Evolutionary conservation across 1,140 invertebrate species (phyloP), one percentile per base, ranked within the genome.

Genomic region (Pseudoatta argentina): DNA sequence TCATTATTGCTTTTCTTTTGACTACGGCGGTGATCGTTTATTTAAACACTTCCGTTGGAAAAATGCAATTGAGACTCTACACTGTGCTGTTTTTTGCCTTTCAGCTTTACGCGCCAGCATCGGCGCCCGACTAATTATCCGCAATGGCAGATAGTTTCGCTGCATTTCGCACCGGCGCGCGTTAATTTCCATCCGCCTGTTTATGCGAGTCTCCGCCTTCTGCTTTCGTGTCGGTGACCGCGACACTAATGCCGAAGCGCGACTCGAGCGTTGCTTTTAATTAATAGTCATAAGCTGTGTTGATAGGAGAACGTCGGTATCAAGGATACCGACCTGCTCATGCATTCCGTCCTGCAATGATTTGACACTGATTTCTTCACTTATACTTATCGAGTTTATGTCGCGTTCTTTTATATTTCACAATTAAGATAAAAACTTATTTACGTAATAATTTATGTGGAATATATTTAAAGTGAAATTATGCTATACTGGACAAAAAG

Each of bases 111-210:
- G 27, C 7, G 78, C 24, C 66, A 24, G 77, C 83, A 78, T 86
- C 73, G 89, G 89, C 86, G 89, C 89, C 89, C 89, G 89, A 91
- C 89, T 91, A 91, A 91, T 91, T 91, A 91, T 91, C 66, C 66
- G 86, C 82, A 91, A 87, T 91, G 87, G 87, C 39, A 88, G 89
- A 91, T 91, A 91, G 77, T 91, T 88, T 91, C 89, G 86, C 82
- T 51, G 89, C 89, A 90, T 90, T 91, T 90, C 88, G 76, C 79
- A 76, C 88, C 85, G 78, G 75, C 88, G 78, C 75, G 85, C 89
- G 88, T 91, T 91, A 91, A 91, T 91, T 91, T 78, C 89, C 82
- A 71, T 88, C 81, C 59, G 66, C 63, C 55, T 63, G 86, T 88
- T 90, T 91, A 90, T 88, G 86, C 82, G 72, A 61, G 85, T 86